Conservation (phyloP, 1,140 invertebrate genomes). For the Nixonia krombeini region DNA sequence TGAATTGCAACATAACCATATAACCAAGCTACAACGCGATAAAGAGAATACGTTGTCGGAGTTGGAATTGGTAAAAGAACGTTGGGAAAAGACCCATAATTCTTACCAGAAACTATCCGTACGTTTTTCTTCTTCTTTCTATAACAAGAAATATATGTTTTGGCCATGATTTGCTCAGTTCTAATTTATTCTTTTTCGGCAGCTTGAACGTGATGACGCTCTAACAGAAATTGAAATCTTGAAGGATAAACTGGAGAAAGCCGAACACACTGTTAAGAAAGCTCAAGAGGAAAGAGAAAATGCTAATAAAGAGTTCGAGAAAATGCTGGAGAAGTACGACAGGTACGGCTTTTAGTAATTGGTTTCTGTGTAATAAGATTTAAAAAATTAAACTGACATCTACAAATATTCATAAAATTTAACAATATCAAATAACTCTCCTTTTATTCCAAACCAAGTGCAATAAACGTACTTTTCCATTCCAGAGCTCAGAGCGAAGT, state of each 20-base stretch:
- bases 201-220: conserved; percentile 89
- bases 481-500: conserved; percentile 88
- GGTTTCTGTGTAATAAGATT: too few relatives aligned
- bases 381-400: too few relatives aligned
- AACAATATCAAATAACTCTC: too few relatives aligned
- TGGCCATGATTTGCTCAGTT: not conserved
- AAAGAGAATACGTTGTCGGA: conserved; percentile 87
- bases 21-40: conserved; percentile 87
- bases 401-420: too few relatives aligned
- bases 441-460: too few relatives aligned
- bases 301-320: conserved; percentile 91
- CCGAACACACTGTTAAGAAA: conserved; percentile 83
- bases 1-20: conserved; percentile 84
- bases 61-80: conserved; percentile 87
- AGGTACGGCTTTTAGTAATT: conserved; percentile 75
- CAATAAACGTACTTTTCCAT: conserved; percentile 51
- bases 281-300: conserved; percentile 89
- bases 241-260: conserved; percentile 91
- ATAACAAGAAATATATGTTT: not conserved
- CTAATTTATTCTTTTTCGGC: conserved; percentile 57
- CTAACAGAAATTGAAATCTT: conserved; percentile 88
- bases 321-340: conserved; percentile 94
- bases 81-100: conserved; percentile 89
- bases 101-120: conserved; percentile 87
- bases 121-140: conserved; percentile 36